Conservation (phyloP, 2,888 invertebrate species). For the Augochlorella aurata region DNA sequence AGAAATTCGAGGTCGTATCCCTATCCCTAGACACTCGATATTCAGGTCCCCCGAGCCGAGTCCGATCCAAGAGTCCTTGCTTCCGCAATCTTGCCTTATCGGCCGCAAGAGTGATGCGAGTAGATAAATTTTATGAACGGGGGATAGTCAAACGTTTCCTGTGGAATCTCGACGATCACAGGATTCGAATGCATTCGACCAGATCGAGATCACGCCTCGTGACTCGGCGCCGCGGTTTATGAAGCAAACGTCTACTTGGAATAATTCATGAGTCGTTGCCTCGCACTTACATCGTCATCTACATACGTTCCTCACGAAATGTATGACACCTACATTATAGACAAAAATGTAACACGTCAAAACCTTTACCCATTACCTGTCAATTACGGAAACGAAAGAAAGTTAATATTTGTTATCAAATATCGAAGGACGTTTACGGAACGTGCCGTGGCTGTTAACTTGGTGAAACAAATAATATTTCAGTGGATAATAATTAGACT, state of each 20-base stretch:
- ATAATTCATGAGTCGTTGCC: constrained; percentile 65
- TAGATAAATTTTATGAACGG: constrained; percentile 30
- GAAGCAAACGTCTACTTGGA: constrained; percentile 54
- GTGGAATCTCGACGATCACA: constrained; percentile 25
- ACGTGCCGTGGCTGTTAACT: too few species aligned
- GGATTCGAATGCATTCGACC: constrained; percentile 22
- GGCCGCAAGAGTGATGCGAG: background rate
- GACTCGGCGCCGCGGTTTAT: constrained; percentile 44
- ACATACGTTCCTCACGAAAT: background rate
- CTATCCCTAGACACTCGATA: background rate
- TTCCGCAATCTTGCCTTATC: background rate
- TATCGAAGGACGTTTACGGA: too few species aligned
- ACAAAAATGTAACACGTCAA: too few species aligned
- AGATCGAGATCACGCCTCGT: constrained; percentile 50
- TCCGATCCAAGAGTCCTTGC: background rate
- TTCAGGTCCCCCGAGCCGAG: background rate
- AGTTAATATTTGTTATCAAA: too few species aligned
- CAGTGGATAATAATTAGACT: too few species aligned
- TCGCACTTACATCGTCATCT: constrained; percentile 29
- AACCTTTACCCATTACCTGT: too few species aligned
- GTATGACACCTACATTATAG: too few species aligned
- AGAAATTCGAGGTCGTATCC: background rate
- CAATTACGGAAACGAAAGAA: too few species aligned
- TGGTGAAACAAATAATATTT: too few species aligned
- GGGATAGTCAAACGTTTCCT: background rate